phyloP scores from a whole-genome alignment of 2,113 vertebrate genomes.

The Corynorhinus townsendii region DNA sequence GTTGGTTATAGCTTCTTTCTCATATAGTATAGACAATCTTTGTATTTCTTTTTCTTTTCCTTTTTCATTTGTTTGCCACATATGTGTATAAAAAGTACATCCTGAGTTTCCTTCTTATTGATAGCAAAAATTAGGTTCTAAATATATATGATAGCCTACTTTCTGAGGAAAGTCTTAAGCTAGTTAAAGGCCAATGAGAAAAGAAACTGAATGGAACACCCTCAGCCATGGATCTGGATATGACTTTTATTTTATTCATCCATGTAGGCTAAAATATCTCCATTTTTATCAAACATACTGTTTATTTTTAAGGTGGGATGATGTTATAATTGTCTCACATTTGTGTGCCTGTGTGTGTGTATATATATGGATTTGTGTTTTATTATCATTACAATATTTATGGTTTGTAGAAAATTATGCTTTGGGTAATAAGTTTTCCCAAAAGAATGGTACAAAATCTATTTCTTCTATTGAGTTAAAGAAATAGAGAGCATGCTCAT shows the following conservation, averaged over 20 bases:
- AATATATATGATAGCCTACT: not conserved
- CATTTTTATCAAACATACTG: not conserved
- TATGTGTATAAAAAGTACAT: not conserved
- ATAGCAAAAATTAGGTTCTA: not conserved
- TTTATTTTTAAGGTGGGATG: not conserved
- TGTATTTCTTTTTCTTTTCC: not conserved
- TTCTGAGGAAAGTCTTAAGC: not conserved
- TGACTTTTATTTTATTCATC: not conserved
- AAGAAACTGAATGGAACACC: not conserved
- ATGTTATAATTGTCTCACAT: not conserved
- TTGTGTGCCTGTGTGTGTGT: not conserved
- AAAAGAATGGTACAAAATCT: not conserved
- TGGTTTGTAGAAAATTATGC: not conserved
- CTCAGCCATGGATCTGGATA: not conserved
- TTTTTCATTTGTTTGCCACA: accelerated
- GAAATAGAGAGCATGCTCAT: not conserved
- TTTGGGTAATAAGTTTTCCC: not conserved
- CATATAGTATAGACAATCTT: not conserved
- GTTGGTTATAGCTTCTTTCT: not conserved
- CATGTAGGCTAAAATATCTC: not conserved
- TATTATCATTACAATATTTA: not conserved
- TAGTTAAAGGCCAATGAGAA: not conserved
- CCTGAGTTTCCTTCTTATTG: not conserved
- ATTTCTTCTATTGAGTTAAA: not conserved
- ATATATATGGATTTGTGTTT: not conserved